Conservation (phyloP, 35 echinoderm and acorn worm genomes). For the Holothuria glaberrima region DNA sequence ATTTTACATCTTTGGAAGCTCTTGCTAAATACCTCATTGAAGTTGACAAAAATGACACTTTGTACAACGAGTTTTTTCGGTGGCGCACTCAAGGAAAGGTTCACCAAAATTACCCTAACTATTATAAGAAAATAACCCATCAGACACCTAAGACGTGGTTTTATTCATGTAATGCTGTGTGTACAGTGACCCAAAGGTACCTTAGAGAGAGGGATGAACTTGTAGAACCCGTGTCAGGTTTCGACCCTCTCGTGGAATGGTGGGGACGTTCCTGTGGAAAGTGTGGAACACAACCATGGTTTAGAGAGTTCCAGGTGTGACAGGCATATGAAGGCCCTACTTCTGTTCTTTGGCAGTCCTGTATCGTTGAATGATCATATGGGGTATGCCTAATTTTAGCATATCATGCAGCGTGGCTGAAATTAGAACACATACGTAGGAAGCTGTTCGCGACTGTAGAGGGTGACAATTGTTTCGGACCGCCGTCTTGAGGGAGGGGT, state of each 20-base stretch:
- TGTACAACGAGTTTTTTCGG: conserved; percentile 64
- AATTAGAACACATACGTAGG: no score
- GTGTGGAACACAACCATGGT: conserved; percentile 13
- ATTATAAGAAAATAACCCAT: background rate
- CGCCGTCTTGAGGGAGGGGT: no score
- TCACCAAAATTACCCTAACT: background rate
- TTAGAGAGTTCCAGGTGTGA: background rate
- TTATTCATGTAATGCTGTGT: conserved; percentile 14
- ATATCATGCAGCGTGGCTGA: no score
- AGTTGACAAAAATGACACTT: conserved; percentile 40
- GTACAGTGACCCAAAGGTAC: background rate
- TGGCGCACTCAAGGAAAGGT: conserved; percentile 52
- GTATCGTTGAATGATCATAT: no score
- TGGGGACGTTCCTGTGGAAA: conserved; percentile 10
- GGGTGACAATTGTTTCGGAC: no score
- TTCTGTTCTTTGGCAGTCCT: no score
- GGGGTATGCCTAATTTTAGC: no score
- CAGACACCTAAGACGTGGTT: background rate
- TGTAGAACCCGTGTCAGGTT: background rate
- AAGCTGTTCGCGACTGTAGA: no score
- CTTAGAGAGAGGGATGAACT: background rate
- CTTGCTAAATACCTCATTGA: conserved; percentile 45
- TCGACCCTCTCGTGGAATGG: background rate
- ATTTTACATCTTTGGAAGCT: conserved; percentile 36
- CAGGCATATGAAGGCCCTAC: no score